Base-by-base conservation (phyloP, 2,113 vertebrate species). In the Delphinus delphis region DNA sequence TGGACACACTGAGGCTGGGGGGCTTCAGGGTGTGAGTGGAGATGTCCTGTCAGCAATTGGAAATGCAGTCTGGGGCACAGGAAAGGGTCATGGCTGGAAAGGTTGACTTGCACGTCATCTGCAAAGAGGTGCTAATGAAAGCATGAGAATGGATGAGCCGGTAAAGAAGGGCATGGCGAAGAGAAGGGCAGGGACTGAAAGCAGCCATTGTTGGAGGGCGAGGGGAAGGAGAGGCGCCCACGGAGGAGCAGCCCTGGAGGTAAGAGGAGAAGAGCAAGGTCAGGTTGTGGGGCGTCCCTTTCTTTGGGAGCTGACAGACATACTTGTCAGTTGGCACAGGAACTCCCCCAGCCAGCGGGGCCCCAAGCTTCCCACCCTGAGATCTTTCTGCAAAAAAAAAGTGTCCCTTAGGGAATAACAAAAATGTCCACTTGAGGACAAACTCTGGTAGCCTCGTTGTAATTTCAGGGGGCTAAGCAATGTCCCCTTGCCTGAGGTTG, bases 251-350 rank as follows among this genome's bases (percentile, higher is more conserved):
- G 93, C 33, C 44, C 31, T 2, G 23, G n/a, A 83, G 85, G 95
- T 89, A 97, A 97, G 95, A 82, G 82, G 98, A 97, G 98, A 96
- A 96, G 97, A 76, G 58, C 36, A 21, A 17, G 95, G 83, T 96
- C 88, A 81, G 76, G 3, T 15, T 74, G 3, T 10, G 86, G 50
- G 65, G 71, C 41, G 1, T 47, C 85, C 58, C 92, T 91, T 60
- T 74, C 93, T 94, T 73, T 20, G 12, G 84, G 91, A 96, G 96
- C 95, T 98, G 98, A 98, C 92, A 94, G 97, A 97, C 92, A 93
- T 38, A 71, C 91, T 96, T 92, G 97, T 97, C 97, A 95, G 79
- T 77, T 77, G 76, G 90, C 8, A 3, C 33, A 92, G 95, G 95
- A 96, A 93, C 71, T 96, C 67, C 85, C 60, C 7, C 36, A 90